A percentile compares a stretch with the other conserved stretches of the same genome.
Conservation (phyloP, 2,888 invertebrate genomes). For the Nineta flava region DNA sequence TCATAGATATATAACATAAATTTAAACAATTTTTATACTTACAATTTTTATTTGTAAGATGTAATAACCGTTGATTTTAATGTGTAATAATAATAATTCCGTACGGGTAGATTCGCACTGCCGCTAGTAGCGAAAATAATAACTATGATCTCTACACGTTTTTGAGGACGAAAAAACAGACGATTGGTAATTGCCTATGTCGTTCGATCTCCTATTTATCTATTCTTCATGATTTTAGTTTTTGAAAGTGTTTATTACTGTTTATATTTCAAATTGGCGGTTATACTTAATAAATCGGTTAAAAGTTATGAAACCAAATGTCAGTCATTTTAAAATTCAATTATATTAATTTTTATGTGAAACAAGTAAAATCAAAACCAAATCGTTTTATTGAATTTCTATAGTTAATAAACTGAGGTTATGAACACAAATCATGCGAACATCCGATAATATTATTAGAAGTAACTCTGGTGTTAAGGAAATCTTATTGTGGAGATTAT, state of each 20-base stretch:
- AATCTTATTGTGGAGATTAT: conserved; percentile 37
- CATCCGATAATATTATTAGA: background rate
- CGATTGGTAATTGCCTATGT: too few species aligned
- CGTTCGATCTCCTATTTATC: too few species aligned
- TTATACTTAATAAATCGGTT: background rate
- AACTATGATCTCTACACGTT: too few species aligned
- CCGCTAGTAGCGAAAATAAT: too few species aligned
- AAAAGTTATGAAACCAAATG: background rate
- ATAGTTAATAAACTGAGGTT: background rate
- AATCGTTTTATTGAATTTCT: background rate
- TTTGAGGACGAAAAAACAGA: too few species aligned
- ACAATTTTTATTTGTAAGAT: too few species aligned
- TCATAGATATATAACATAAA: too few species aligned
- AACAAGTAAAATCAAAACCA: background rate
- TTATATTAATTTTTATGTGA: background rate
- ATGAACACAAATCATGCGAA: conserved; percentile 1
- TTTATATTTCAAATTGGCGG: background rate
- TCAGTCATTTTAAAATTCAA: background rate
- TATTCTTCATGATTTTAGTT: too few species aligned
- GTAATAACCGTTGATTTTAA: too few species aligned
- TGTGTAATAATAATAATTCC: too few species aligned
- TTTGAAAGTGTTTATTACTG: background rate
- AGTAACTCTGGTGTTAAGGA: conserved; percentile 35
- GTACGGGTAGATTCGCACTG: too few species aligned
- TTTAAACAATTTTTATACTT: too few species aligned